Conservation (phyloP, 2,113 vertebrate genomes). For the Struthidea cinerea region DNA sequence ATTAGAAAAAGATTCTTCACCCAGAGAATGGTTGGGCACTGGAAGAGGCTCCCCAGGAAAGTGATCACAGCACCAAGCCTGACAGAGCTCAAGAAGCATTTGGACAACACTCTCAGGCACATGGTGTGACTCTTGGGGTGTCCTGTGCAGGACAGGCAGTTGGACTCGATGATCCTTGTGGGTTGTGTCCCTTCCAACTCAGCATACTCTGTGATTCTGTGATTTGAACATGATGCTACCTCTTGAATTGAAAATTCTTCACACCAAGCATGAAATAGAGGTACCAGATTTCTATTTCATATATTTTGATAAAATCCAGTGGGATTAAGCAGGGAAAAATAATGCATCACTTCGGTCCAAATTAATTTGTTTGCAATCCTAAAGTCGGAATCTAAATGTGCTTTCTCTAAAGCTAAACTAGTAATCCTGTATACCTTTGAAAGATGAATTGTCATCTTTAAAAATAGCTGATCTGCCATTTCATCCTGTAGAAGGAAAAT, state of each 20-base stretch:
- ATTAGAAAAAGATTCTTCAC: background rate
- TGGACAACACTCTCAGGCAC: fast-evolving
- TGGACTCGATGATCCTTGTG: background rate
- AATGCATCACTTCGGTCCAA: background rate
- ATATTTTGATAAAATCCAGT: background rate
- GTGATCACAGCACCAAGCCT: background rate
- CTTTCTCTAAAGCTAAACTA: background rate
- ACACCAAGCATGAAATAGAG: background rate
- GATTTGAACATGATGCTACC: background rate
- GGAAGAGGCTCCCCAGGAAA: background rate
- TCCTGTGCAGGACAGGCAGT: background rate
- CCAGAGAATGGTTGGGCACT: background rate
- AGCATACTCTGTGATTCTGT: background rate
- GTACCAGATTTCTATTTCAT: background rate
- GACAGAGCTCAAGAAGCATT: background rate
- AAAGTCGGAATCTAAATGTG: background rate
- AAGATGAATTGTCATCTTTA: background rate
- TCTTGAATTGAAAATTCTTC: background rate
- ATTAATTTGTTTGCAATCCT: background rate
- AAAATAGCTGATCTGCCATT: background rate
- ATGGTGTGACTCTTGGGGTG: background rate
- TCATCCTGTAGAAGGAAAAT: background rate
- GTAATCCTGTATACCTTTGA: background rate
- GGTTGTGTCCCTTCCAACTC: background rate
- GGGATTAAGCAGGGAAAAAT: background rate